Evolutionary conservation across 1,140 invertebrate species (phyloP).

Genomic region (Ylistrum balloti): DNA sequence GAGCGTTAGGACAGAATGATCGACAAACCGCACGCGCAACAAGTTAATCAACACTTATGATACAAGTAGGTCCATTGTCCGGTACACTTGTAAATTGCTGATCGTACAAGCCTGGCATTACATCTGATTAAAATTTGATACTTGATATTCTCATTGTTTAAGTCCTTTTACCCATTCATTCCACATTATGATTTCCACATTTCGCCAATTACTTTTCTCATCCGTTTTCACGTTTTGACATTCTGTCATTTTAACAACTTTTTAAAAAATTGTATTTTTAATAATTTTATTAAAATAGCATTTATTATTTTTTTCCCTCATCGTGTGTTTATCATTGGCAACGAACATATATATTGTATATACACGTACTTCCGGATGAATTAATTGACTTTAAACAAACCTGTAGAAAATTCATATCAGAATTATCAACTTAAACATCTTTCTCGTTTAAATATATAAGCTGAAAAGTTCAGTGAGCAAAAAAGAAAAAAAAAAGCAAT

Average conservation of each 20-base stretch:
- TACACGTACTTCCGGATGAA: too few species aligned
- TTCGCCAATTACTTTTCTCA: not conserved
- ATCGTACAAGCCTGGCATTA: not conserved
- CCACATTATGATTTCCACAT: not conserved
- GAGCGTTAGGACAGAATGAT: not conserved
- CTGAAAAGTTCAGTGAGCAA: too few species aligned
- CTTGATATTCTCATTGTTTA: constrained; percentile 21
- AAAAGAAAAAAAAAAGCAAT: too few species aligned
- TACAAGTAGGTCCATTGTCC: not conserved
- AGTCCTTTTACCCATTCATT: not conserved
- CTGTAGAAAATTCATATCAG: too few species aligned
- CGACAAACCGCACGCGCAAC: not conserved
- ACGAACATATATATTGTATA: too few species aligned
- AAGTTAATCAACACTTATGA: constrained; percentile 28
- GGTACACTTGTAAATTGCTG: not conserved
- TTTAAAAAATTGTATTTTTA: not conserved
- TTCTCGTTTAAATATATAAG: too few species aligned
- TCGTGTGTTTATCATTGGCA: not conserved
- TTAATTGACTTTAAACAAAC: too few species aligned
- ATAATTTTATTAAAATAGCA: not conserved
- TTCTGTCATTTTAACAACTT: not conserved
- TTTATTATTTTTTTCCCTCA: too few species aligned
- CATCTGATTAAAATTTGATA: constrained; percentile 12
- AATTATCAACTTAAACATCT: too few species aligned
- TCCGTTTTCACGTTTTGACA: not conserved